phyloP scores from a whole-genome alignment of 2,113 vertebrate genomes.

The Vireo altiloquus region DNA sequence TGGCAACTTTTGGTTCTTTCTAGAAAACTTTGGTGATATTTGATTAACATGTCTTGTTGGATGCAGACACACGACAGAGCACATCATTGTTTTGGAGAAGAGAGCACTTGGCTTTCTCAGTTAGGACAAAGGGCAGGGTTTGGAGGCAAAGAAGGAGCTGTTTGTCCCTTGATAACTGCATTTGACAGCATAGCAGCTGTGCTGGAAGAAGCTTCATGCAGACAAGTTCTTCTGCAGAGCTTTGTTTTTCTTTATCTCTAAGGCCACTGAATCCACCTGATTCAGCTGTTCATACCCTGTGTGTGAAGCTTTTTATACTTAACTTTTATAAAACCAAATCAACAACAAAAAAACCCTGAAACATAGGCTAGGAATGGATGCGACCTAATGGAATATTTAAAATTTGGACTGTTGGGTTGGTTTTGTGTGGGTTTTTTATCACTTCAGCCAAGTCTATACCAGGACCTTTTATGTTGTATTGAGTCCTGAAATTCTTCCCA shows the following conservation, averaged over 20 bases:
- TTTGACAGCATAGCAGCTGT: neutral
- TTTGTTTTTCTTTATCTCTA: neutral
- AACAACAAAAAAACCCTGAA: accelerated
- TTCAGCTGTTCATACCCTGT: neutral
- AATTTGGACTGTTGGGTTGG: neutral
- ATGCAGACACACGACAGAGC: neutral
- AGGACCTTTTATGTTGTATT: neutral
- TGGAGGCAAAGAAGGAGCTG: neutral
- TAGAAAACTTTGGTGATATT: neutral
- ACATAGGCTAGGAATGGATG: neutral
- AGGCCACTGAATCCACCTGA: neutral
- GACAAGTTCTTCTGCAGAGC: neutral
- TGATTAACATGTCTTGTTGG: neutral
- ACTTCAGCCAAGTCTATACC: neutral
- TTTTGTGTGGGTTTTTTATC: neutral
- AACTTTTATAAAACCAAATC: neutral
- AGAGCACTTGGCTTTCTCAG: neutral
- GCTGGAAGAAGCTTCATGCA: neutral
- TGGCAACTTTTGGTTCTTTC: neutral
- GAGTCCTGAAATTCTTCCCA: neutral
- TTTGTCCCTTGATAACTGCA: neutral
- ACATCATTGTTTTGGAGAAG: neutral
- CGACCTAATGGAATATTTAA: neutral
- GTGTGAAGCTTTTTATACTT: neutral
- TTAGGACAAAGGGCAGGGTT: neutral